These are phyloP conservation scores for Vultur gryphus DNA, from an alignment of 2,797 vertebrate species.

Conservation along the genomic window DNA sequence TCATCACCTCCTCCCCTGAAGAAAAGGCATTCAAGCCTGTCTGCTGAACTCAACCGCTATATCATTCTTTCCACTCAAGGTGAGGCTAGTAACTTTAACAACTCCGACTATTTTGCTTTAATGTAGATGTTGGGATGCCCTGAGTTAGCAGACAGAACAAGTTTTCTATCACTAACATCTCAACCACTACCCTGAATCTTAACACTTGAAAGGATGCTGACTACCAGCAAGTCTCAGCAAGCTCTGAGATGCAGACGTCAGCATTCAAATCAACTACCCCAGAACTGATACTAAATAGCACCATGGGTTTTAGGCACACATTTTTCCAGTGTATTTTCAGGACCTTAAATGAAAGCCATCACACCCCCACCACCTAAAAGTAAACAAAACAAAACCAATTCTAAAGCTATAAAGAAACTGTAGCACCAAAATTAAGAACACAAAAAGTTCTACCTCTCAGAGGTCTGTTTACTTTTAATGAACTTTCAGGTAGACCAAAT, in stretches of 20 bases:
- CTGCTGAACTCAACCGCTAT: neutral
- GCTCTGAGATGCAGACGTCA: neutral
- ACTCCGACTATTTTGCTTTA: neutral
- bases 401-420: neutral
- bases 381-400: neutral
- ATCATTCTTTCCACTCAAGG: neutral
- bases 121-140: neutral
- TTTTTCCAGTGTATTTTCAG: neutral
- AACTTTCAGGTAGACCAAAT: neutral
- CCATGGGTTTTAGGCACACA: neutral
- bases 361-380: neutral
- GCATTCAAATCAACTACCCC: neutral
- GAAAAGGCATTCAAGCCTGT: neutral
- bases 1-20: neutral
- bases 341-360: neutral
- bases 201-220: neutral
- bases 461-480: neutral
- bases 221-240: neutral
- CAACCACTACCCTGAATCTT: neutral
- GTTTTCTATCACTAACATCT: neutral
- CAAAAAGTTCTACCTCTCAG: neutral
- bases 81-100: neutral
- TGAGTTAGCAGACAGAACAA: neutral
- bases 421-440: neutral
- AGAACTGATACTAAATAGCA: neutral